These are phyloP conservation scores for Sitodiplosis mosellana DNA, from an alignment of 1,140 invertebrate species.

Conservation along the genomic window DNA sequence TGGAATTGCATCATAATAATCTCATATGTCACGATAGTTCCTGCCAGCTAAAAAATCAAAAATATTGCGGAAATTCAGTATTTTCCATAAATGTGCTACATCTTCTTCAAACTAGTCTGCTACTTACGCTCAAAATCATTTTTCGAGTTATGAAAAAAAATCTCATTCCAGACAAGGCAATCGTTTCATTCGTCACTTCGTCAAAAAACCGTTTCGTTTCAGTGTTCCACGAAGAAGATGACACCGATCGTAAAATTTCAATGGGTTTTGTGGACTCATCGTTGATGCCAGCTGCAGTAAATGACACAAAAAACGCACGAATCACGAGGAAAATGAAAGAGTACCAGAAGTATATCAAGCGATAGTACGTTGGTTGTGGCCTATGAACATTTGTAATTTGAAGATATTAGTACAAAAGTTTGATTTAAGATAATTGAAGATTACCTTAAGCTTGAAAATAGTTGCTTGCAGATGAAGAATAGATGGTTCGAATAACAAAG, in stretches of 20 bases:
- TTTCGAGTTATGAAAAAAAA: conserved; percentile 43
- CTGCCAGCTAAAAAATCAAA: too few relatives aligned
- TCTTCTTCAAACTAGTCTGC: too few relatives aligned
- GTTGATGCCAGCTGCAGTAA: conserved; percentile 36
- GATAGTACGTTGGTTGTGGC: conserved; percentile 15
- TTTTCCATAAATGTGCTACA: too few relatives aligned
- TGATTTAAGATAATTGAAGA: too few relatives aligned
- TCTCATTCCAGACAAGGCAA: conserved; percentile 37
- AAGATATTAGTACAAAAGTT: too few relatives aligned
- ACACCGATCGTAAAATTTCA: conserved; percentile 32
- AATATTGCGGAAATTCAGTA: too few relatives aligned
- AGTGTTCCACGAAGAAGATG: conserved; percentile 30
- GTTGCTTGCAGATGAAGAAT: conserved; percentile 44
- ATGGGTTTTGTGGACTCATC: conserved; percentile 38
- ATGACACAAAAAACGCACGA: conserved; percentile 34
- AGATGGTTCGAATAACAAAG: conserved; percentile 43
- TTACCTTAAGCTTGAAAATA: conserved; percentile 32
- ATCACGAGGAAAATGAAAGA: conserved; percentile 38
- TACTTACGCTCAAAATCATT: conserved; percentile 38
- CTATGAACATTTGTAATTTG: conserved; percentile 6
- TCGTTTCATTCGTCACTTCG: conserved; percentile 35
- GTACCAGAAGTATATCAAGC: conserved; percentile 35
- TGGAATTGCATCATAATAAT: too few relatives aligned
- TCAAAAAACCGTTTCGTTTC: conserved; percentile 39
- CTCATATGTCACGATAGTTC: too few relatives aligned